Conservation (phyloP, 2,888 invertebrate genomes). For the Cynaeus angustus region DNA sequence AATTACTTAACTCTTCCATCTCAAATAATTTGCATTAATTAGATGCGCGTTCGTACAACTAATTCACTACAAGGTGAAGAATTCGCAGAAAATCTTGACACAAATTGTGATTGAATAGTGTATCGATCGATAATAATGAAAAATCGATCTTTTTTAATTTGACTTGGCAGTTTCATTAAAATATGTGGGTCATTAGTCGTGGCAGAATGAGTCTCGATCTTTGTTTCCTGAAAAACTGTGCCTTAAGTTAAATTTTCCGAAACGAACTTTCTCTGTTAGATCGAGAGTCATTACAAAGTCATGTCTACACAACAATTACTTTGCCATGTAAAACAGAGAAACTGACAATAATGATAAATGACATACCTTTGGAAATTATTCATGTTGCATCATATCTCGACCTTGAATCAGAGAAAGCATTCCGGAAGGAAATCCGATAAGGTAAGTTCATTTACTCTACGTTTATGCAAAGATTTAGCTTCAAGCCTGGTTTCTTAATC, state of each 20-base stretch:
- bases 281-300: slow-evolving; percentile 25
- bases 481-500: slow-evolving; percentile 5
- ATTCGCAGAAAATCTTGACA: slow-evolving; percentile 48
- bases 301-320: slow-evolving; percentile 27
- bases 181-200: slow-evolving; percentile 17
- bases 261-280: slow-evolving; percentile 25
- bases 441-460: not conserved
- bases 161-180: slow-evolving; percentile 8
- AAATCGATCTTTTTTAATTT: slow-evolving; percentile 20
- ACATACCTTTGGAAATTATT: slow-evolving; percentile 24
- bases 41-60: slow-evolving; percentile 41
- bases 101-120: slow-evolving; percentile 46
- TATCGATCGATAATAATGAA: slow-evolving; percentile 2
- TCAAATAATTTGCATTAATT: slow-evolving; percentile 46
- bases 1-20: slow-evolving; percentile 45
- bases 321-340: slow-evolving; percentile 27
- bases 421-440: slow-evolving; percentile 34
- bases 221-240: slow-evolving; percentile 22
- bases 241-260: slow-evolving; percentile 24
- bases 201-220: not conserved
- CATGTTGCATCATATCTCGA: slow-evolving; percentile 17
- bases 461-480: not conserved
- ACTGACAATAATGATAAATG: slow-evolving; percentile 32
- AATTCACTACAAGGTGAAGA: slow-evolving; percentile 44
- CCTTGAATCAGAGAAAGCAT: slow-evolving; percentile 37